phyloP scores from a whole-genome alignment of 92 coral and sea anemone species.

The Palythoa grandiflora region DNA sequence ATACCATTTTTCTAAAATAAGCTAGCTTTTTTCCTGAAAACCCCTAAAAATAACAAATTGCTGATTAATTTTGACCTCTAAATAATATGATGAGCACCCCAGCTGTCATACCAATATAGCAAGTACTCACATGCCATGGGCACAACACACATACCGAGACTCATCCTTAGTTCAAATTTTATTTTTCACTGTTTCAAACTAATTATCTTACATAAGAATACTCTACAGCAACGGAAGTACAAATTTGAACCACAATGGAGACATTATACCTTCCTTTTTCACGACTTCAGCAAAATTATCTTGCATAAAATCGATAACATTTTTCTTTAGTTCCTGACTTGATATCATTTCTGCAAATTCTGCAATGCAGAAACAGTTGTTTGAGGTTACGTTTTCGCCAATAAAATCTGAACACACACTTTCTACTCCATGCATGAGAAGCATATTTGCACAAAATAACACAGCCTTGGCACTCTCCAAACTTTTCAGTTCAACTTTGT shows the following conservation, averaged over 20 bases:
- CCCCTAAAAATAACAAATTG: too few species aligned
- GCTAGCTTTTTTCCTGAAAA: too few species aligned
- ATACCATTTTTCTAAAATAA: too few species aligned
- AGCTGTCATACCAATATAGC: too few species aligned
- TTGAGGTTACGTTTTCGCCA: slow-evolving; percentile 40
- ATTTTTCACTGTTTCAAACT: neutral
- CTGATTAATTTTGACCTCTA: too few species aligned
- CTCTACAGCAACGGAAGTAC: too few species aligned
- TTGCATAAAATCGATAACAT: slow-evolving; percentile 53
- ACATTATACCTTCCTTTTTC: slow-evolving; percentile 52
- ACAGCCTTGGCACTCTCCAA: slow-evolving; percentile 48
- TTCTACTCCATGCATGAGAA: slow-evolving; percentile 59
- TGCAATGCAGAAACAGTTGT: slow-evolving; percentile 54
- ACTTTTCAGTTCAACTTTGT: slow-evolving; percentile 49
- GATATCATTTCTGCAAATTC: slow-evolving; percentile 62
- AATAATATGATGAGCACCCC: too few species aligned
- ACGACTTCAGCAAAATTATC: slow-evolving; percentile 54
- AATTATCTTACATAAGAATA: too few species aligned
- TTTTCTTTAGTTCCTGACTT: slow-evolving; percentile 50
- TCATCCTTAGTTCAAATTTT: too few species aligned
- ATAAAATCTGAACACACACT: slow-evolving; percentile 53
- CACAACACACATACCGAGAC: too few species aligned
- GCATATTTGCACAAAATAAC: slow-evolving; percentile 61
- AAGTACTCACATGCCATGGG: too few species aligned
- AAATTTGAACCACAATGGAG: too few species aligned